Percentiles rank a stretch among this genome's conserved stretches.
These are phyloP conservation scores for Caenorhabditis briggsae DNA, from an alignment of 1,140 invertebrate genomes.

Conservation along the genomic window DNA sequence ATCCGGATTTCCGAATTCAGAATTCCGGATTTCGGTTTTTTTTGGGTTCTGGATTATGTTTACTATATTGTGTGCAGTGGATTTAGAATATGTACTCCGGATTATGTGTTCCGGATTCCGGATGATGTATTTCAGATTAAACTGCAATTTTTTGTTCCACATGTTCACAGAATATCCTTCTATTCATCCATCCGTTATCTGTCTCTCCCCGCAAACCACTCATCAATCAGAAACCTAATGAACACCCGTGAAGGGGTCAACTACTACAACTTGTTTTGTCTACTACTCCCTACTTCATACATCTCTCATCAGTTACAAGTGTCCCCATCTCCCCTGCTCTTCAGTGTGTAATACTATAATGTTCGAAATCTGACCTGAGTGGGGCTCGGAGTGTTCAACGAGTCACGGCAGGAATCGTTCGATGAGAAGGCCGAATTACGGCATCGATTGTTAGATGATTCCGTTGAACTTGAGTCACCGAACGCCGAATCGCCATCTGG, in stretches of 20 bases:
- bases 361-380: constrained; percentile 69
- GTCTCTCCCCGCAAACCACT: constrained; percentile 4
- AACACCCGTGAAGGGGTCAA: not conserved
- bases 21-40: too few relatives aligned
- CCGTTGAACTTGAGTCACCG: constrained; percentile 91
- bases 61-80: too few relatives aligned
- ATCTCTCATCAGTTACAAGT: constrained; percentile 47
- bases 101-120: too few relatives aligned
- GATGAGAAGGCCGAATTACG: constrained; percentile 78
- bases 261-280: constrained; percentile 46
- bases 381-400: constrained; percentile 73
- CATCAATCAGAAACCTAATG: constrained; percentile 28
- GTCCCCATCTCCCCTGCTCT: not conserved
- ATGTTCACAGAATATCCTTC: not conserved
- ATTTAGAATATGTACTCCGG: too few relatives aligned
- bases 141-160: not conserved
- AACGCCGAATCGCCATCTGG: constrained; percentile 97
- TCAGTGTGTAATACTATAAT: constrained; percentile 33
- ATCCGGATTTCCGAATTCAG: too few relatives aligned
- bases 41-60: too few relatives aligned
- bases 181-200: not conserved
- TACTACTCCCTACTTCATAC: not conserved
- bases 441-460: constrained; percentile 86
- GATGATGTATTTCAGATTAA: too few relatives aligned
- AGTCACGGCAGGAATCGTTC: constrained; percentile 73